phyloP scores from a whole-genome alignment of 2,113 vertebrate genomes.

The Malurus alboscapulatus region DNA sequence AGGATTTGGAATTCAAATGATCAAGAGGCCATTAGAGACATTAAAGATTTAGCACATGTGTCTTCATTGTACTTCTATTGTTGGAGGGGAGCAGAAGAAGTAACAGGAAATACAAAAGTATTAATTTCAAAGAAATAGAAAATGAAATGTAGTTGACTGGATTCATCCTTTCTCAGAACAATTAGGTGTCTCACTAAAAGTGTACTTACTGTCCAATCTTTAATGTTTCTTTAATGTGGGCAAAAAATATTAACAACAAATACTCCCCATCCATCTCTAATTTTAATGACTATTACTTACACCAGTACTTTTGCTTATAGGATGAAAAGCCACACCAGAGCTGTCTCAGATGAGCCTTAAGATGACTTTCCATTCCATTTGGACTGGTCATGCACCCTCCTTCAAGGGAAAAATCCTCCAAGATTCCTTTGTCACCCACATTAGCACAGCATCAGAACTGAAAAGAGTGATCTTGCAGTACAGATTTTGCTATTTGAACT shows the following conservation, averaged over 20 bases:
- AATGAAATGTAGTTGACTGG: background rate
- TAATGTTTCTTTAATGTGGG: background rate
- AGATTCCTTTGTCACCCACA: background rate
- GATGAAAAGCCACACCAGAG: background rate
- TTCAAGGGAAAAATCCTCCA: background rate
- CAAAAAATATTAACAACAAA: background rate
- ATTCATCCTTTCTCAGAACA: background rate
- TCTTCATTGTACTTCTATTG: background rate
- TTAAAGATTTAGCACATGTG: slow-evolving; percentile 28
- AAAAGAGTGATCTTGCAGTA: background rate
- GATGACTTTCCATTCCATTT: background rate
- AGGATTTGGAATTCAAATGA: slow-evolving; percentile 29
- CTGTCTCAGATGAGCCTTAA: background rate
- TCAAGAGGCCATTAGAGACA: slow-evolving; percentile 15
- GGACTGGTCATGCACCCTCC: background rate
- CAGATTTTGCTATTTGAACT: background rate
- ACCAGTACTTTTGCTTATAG: background rate
- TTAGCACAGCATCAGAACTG: background rate
- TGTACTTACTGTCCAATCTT: background rate
- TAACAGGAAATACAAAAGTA: background rate
- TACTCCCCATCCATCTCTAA: background rate
- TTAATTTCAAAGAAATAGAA: background rate
- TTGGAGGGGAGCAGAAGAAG: rapidly evolving
- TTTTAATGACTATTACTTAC: background rate
- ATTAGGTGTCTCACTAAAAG: background rate